Conservation (phyloP, 2,797 vertebrate genomes). For the Bovichtus diacanthus region DNA sequence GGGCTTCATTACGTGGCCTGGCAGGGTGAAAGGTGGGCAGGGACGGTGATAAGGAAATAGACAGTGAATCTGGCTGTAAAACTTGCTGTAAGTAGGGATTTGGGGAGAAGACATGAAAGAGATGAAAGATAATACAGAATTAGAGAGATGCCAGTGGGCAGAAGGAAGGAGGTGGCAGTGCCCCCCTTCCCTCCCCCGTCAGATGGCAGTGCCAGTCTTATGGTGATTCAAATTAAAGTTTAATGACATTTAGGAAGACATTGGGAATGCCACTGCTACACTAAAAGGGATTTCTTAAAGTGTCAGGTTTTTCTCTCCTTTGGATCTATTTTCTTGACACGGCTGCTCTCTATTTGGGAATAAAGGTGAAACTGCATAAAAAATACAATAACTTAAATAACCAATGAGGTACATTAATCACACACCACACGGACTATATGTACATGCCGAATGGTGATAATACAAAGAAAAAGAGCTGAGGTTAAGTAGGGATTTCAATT, state of each 20-base stretch:
- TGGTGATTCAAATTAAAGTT: not conserved
- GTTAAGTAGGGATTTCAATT: conserved; percentile 74
- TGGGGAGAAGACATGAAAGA: not conserved
- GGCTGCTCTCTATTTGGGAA: not conserved
- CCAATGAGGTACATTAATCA: conserved; percentile 78
- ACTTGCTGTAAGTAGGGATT: not conserved
- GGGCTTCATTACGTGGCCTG: conserved; percentile 15
- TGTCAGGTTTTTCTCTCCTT: not conserved
- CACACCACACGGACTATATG: conserved; percentile 48
- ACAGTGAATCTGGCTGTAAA: conserved; percentile 9
- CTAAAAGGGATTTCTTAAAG: not conserved
- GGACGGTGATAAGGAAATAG: conserved; percentile 10
- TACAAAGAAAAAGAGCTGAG: conserved; percentile 71
- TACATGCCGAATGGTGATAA: conserved; percentile 70
- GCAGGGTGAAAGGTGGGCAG: conserved; percentile 6
- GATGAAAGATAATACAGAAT: not conserved
- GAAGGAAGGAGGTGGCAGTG: not conserved
- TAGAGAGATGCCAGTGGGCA: not conserved
- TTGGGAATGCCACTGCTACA: not conserved
- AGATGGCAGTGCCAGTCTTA: not conserved
- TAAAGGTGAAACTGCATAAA: conserved; percentile 61
- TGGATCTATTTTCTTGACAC: conserved; percentile 14
- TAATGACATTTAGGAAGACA: not conserved
- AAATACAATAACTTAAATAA: conserved; percentile 78
- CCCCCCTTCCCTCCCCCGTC: too few relatives aligned